Percentiles rank a stretch among this genome's conserved stretches.
phyloP scores from a whole-genome alignment of 2,888 invertebrate species.

The Alviniconcha strummeri region DNA sequence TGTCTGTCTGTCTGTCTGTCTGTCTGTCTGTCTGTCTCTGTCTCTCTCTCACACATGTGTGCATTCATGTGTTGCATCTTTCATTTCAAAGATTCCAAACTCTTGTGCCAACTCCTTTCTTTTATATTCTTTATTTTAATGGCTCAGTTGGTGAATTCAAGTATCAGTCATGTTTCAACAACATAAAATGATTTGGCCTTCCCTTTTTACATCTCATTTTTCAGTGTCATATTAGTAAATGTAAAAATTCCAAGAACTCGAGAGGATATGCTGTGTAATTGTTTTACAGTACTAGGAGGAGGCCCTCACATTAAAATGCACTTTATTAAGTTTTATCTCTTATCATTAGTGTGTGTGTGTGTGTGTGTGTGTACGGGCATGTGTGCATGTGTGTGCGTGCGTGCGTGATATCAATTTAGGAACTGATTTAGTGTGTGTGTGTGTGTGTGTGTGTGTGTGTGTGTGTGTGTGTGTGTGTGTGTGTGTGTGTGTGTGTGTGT shows the following conservation, averaged over 20 bases:
- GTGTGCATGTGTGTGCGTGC: not conserved
- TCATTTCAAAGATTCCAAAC: not conserved
- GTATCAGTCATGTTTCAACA: too few relatives aligned
- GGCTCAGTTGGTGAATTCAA: too few relatives aligned
- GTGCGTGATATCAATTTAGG: not conserved
- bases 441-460: not conserved
- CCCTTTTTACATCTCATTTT: not conserved
- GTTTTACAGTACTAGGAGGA: too few relatives aligned
- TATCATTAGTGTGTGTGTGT: not conserved
- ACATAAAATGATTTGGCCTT: too few relatives aligned
- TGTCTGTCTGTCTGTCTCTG: too few relatives aligned
- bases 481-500: conserved; percentile 6
- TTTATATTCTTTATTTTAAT: not conserved
- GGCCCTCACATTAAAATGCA: too few relatives aligned
- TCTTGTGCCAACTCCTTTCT: not conserved
- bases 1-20: too few relatives aligned
- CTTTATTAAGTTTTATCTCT: too few relatives aligned
- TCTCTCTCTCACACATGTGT: too few relatives aligned
- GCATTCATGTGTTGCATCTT: too few relatives aligned
- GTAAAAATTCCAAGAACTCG: not conserved
- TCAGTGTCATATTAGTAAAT: not conserved
- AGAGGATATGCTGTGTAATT: not conserved
- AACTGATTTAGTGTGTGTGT: too few relatives aligned
- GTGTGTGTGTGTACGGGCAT: not conserved
- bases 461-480: not conserved